phyloP scores from a whole-genome alignment of 2,888 invertebrate genomes.

The Drosophila dives region DNA sequence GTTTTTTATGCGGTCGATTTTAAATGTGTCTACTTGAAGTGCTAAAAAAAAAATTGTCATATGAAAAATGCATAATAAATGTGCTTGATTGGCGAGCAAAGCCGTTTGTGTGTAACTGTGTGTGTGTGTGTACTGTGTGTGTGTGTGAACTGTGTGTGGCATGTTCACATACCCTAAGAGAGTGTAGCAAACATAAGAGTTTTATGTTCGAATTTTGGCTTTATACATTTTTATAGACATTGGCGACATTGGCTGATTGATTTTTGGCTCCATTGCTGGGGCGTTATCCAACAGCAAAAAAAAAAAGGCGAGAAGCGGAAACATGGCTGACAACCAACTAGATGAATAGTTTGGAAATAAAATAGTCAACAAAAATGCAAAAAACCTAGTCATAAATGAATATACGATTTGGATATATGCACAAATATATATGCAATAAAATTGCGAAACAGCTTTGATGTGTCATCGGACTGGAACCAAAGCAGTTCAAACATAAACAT shows the following conservation, averaged over 20 bases:
- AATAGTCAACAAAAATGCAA: neutral
- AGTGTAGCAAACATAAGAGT: conserved; percentile 15
- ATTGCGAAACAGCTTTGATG: conserved; percentile 33
- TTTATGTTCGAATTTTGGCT: conserved; percentile 19
- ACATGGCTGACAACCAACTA: conserved; percentile 10
- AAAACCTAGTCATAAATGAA: conserved; percentile 47
- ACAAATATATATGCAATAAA: conserved; percentile 41
- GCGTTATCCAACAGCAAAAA: conserved; percentile 31
- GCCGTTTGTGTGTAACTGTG: conserved; percentile 11
- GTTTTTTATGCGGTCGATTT: conserved; percentile 75
- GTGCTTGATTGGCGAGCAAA: conserved; percentile 64
- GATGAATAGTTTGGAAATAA: conserved; percentile 33
- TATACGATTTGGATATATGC: conserved; percentile 17
- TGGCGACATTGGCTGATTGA: conserved; percentile 62
- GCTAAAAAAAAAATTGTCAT: conserved; percentile 66
- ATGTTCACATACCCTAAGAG: conserved; percentile 62
- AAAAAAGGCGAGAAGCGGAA: neutral
- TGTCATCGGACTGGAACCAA: conserved; percentile 32
- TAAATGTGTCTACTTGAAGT: conserved; percentile 73
- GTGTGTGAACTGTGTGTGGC: conserved; percentile 12
- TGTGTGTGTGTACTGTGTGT: conserved; percentile 1
- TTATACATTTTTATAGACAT: conserved; percentile 48
- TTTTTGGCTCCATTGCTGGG: conserved; percentile 57
- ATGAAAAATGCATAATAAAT: conserved; percentile 80
- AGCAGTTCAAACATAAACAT: neutral